Conservation (phyloP, 2,888 invertebrate species). For the Carcina quercana region DNA sequence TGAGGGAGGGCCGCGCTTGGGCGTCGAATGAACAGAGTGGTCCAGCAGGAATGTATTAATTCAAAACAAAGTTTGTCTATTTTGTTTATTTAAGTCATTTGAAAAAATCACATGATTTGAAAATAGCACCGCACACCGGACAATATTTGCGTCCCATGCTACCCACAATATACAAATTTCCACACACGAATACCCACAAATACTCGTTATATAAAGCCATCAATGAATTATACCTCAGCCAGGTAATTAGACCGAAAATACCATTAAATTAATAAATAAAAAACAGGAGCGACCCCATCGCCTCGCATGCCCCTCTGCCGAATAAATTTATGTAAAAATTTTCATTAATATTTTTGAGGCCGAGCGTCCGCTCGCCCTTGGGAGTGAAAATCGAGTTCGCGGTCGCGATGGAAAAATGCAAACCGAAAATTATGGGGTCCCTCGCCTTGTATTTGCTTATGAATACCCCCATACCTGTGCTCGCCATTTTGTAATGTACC, state of each 20-base stretch:
- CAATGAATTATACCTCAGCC: constrained; percentile 71
- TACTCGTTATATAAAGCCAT: constrained; percentile 52
- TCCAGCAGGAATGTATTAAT: constrained; percentile 4
- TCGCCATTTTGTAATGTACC: constrained; percentile 35
- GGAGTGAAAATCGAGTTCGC: constrained; percentile 71
- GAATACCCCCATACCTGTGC: constrained; percentile 59
- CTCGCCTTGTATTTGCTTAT: constrained; percentile 72
- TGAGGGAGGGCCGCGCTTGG: constrained; percentile 27
- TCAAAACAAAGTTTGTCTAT: too few relatives aligned
- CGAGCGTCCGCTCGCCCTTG: constrained; percentile 68
- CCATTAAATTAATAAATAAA: constrained; percentile 75
- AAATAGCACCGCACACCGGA: too few relatives aligned
- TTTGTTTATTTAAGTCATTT: too few relatives aligned
- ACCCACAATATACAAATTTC: constrained; percentile 27
- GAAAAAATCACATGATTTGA: too few relatives aligned
- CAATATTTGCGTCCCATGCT: too few relatives aligned
- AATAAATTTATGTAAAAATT: constrained; percentile 75
- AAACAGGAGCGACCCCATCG: constrained; percentile 64
- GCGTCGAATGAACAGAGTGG: constrained; percentile 8
- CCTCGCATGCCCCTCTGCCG: constrained; percentile 63
- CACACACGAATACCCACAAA: constrained; percentile 48
- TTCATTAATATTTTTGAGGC: constrained; percentile 75
- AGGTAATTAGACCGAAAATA: constrained; percentile 74
- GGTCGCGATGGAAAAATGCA: constrained; percentile 74
- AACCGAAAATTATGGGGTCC: constrained; percentile 73